A percentile compares a stretch with the other conserved stretches of the same genome.
Evolutionary conservation across 2,113 vertebrate species (phyloP).

Genomic region (Zosterops lateralis): DNA sequence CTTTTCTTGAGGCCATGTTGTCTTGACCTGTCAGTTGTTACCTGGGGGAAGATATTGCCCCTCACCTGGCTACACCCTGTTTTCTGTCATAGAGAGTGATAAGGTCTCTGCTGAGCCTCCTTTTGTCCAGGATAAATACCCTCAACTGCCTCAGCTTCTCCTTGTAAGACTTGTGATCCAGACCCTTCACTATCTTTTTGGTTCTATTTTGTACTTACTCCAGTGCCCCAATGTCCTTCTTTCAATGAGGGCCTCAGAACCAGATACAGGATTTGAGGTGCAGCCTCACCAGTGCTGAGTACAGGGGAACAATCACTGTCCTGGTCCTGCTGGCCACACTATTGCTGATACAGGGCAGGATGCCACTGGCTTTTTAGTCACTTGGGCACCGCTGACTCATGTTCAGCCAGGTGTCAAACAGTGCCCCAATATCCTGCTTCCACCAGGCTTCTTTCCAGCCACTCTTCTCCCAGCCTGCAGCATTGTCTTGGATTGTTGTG

Average conservation of each 20-base stretch:
- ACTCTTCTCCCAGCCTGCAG: fast-evolving
- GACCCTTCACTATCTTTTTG: not conserved
- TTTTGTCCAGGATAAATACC: not conserved
- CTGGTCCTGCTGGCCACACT: not conserved
- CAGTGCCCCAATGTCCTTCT: not conserved
- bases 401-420: fast-evolving
- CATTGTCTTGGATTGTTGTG: not conserved
- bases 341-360: not conserved
- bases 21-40: not conserved
- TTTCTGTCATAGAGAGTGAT: not conserved
- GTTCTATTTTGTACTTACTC: not conserved
- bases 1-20: not conserved
- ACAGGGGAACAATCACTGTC: fast-evolving
- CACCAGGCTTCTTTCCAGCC: not conserved
- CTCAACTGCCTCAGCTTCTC: not conserved
- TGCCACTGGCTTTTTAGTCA: not conserved
- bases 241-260: not conserved
- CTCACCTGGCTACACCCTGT: not conserved
- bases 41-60: not conserved
- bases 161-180: not conserved
- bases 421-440: not conserved
- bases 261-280: not conserved
- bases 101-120: not conserved
- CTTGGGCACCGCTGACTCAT: not conserved
- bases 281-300: fast-evolving